Conservation (phyloP, 2,797 vertebrate species). For the Aldrovandia affinis region DNA sequence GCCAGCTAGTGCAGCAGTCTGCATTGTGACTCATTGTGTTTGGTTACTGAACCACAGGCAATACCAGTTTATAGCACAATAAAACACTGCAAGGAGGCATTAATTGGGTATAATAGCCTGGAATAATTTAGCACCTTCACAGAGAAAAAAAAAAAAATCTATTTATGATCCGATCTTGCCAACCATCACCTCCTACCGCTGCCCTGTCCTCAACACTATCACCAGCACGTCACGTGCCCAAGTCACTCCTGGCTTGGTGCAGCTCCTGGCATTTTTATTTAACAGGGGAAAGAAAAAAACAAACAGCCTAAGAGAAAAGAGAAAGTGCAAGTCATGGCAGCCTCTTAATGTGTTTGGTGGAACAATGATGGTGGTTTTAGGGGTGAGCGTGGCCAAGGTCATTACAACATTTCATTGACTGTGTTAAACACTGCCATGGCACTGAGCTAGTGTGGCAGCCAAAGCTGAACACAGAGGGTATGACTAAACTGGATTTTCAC, state of each 20-base stretch:
- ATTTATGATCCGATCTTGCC: slow-evolving; percentile 49
- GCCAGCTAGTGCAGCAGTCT: slow-evolving; percentile 76
- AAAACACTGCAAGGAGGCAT: slow-evolving; percentile 89
- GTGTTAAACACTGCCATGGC: slow-evolving; percentile 39
- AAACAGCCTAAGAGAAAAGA: slow-evolving; percentile 48
- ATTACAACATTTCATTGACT: slow-evolving; percentile 50
- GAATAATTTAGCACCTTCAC: slow-evolving; percentile 81
- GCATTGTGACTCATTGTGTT: slow-evolving; percentile 84
- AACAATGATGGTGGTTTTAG: slow-evolving; percentile 24
- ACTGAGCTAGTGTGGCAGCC: slow-evolving; percentile 15
- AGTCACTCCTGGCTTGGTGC: not conserved
- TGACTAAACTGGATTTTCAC: slow-evolving; percentile 2
- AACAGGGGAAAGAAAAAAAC: slow-evolving; percentile 48
- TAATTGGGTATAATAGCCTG: slow-evolving; percentile 87
- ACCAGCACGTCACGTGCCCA: not conserved
- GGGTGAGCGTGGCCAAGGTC: slow-evolving; percentile 32
- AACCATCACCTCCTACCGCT: slow-evolving; percentile 37
- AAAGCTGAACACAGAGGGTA: not conserved
- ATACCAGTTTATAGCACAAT: slow-evolving; percentile 92
- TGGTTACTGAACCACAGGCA: slow-evolving; percentile 88
- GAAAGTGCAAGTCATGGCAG: slow-evolving; percentile 34
- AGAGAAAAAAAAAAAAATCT: slow-evolving; percentile 63
- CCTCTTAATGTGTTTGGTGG: slow-evolving; percentile 19
- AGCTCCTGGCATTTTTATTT: not conserved
- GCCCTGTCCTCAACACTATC: slow-evolving; percentile 5